These are phyloP conservation scores for Hylaeus anthracinus DNA, from an alignment of 1,140 invertebrate genomes.

Conservation along the genomic window DNA sequence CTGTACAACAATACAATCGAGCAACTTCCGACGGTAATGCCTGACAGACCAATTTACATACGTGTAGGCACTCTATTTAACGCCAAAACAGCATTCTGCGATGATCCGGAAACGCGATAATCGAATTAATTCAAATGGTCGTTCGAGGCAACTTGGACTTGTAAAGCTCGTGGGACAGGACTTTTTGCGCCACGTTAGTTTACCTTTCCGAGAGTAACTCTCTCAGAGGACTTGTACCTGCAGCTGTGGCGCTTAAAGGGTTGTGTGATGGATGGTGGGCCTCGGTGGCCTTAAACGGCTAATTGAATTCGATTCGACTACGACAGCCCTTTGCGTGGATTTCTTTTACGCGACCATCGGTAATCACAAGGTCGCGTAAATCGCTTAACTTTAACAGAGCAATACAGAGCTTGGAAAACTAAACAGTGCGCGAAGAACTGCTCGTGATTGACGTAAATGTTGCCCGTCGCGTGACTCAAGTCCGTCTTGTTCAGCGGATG, in stretches of 20 bases:
- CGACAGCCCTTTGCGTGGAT: background rate
- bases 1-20: slow-evolving; percentile 10
- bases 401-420: background rate
- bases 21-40: background rate
- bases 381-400: background rate
- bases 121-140: background rate
- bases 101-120: background rate
- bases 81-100: slow-evolving; percentile 28
- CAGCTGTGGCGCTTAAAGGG: too few relatives aligned
- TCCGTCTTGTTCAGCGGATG: slow-evolving; percentile 50
- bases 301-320: background rate
- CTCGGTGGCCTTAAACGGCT: background rate
- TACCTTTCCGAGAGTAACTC: too few relatives aligned
- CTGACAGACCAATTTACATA: slow-evolving; percentile 18
- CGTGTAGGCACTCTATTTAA: slow-evolving; percentile 55
- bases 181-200: background rate
- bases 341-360: background rate
- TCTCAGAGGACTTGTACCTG: too few relatives aligned
- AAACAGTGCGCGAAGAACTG: background rate
- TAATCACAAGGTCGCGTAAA: background rate
- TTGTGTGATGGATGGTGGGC: background rate
- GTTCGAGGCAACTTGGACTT: background rate
- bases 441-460: background rate
- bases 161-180: background rate
- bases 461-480: slow-evolving; percentile 50